phyloP scores from a whole-genome alignment of 2,888 invertebrate species.

The Eristalis arbustorum region DNA sequence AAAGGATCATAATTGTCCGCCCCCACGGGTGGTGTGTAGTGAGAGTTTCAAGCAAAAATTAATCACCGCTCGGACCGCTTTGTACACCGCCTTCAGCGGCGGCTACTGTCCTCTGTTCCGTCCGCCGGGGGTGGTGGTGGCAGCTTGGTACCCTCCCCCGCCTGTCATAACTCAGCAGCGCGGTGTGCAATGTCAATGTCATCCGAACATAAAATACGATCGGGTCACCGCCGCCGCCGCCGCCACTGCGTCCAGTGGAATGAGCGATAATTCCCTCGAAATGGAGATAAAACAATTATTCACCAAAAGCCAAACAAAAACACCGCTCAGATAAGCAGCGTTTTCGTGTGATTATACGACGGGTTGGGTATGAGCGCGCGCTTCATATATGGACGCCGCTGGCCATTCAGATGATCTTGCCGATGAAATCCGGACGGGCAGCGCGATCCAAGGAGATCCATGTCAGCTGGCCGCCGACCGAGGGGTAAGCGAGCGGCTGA shows the following conservation, averaged over 20 bases:
- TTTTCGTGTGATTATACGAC: slow-evolving; percentile 41
- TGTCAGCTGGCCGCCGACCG: neutral
- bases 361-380: too few species aligned
- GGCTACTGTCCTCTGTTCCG: slow-evolving; percentile 15
- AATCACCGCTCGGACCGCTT: slow-evolving; percentile 22
- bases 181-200: slow-evolving; percentile 61
- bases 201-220: slow-evolving; percentile 26
- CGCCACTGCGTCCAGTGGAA: slow-evolving; percentile 12
- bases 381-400: neutral
- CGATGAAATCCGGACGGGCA: slow-evolving; percentile 15
- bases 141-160: neutral
- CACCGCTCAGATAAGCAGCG: slow-evolving; percentile 44
- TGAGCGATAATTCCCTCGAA: slow-evolving; percentile 50
- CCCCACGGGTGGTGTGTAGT: slow-evolving; percentile 19
- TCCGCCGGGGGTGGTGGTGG: slow-evolving; percentile 23
- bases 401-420: slow-evolving; percentile 34
- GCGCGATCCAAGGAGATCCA: neutral
- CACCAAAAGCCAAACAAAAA: slow-evolving; percentile 6
- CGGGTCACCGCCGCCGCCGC: neutral
- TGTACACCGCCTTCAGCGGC: neutral
- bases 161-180: slow-evolving; percentile 40
- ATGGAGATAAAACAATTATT: slow-evolving; percentile 54
- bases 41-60: slow-evolving; percentile 24
- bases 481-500: neutral
- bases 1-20: slow-evolving; percentile 67